Conservation (phyloP, 2,888 invertebrate species). For the Asteroscopus sphinx region DNA sequence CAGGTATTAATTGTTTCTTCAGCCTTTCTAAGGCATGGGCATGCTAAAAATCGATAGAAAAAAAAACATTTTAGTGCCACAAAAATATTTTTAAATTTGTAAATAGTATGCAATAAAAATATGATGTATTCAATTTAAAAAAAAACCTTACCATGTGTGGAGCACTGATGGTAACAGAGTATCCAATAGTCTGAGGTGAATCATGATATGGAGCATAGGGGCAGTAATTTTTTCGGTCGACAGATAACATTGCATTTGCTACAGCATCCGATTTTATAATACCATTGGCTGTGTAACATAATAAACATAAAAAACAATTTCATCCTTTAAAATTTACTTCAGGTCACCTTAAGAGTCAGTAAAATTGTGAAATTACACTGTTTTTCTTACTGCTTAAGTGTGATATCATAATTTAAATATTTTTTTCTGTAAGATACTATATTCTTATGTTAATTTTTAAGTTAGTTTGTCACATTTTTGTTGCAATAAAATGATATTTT, state of each 20-base stretch:
- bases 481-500: too few species aligned
- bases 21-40: constrained; percentile 97
- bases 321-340: neutral
- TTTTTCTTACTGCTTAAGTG: too few species aligned
- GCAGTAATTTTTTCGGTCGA: constrained; percentile 96
- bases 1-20: constrained; percentile 93
- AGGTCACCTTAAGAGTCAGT: too few species aligned
- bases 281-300: constrained; percentile 92
- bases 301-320: neutral
- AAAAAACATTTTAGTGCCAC: neutral
- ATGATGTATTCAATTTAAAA: neutral
- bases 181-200: constrained; percentile 98
- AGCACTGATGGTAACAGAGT: constrained; percentile 98
- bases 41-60: constrained; percentile 90
- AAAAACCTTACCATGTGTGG: constrained; percentile 95
- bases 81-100: too few species aligned
- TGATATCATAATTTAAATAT: too few species aligned
- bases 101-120: neutral
- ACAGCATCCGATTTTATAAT: constrained; percentile 94
- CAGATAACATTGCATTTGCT: constrained; percentile 94
- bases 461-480: too few species aligned
- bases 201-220: constrained; percentile 95
- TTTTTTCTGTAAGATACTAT: too few species aligned
- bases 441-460: too few species aligned
- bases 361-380: too few species aligned